Evolutionary conservation across 1,140 invertebrate genomes (phyloP).

Genomic region (Brachionus rotundiformis): DNA sequence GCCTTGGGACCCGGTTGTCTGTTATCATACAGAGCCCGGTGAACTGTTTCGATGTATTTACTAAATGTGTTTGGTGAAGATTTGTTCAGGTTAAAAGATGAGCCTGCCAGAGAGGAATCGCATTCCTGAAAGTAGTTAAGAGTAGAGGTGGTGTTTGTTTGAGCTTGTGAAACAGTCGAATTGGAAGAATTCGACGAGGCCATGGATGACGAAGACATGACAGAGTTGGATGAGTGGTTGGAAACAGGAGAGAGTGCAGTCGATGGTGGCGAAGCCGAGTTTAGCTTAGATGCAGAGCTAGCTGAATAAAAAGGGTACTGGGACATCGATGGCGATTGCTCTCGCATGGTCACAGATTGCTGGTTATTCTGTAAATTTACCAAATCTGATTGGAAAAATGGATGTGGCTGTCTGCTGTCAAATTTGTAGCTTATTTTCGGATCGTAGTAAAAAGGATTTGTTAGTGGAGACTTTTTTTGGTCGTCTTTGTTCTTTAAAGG

Average conservation of each 20-base stretch:
- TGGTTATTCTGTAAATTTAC: not conserved
- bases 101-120: not conserved
- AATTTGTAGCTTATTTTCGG: not conserved
- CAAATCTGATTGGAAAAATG: constrained; percentile 18
- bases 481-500: not conserved
- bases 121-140: constrained; percentile 1
- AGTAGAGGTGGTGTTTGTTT: constrained; percentile 43
- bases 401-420: not conserved
- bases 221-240: not conserved
- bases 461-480: not conserved
- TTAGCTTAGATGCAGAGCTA: not conserved
- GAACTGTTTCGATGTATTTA: constrained; percentile 49
- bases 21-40: constrained; percentile 9
- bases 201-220: not conserved
- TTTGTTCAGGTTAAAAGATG: constrained; percentile 26
- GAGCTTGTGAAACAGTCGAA: constrained; percentile 13
- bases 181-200: constrained; percentile 17
- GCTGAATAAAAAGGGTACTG: not conserved
- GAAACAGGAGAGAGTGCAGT: not conserved
- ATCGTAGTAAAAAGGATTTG: constrained; percentile 8
- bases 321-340: not conserved
- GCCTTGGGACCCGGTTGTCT: not conserved
- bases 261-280: not conserved
- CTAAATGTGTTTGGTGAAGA: not conserved
- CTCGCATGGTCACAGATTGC: not conserved